Conservation (phyloP, 1,140 invertebrate genomes). For the Sycobia sp. region DNA sequence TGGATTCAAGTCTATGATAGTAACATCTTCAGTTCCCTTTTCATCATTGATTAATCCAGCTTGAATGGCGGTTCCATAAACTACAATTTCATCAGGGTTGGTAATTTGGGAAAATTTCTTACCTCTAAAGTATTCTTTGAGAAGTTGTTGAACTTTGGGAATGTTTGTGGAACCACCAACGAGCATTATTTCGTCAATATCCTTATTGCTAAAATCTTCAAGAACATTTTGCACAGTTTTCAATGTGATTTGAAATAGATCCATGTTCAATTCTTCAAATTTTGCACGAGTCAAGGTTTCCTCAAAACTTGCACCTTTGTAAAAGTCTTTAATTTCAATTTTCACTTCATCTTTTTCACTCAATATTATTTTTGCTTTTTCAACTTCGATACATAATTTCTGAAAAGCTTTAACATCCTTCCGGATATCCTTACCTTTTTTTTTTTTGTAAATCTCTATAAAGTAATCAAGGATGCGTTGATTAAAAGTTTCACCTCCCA, state of each 20-base stretch:
- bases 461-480: constrained; percentile 98
- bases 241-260: constrained; percentile 96
- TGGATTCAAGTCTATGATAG: constrained; percentile 97
- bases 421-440: constrained; percentile 97
- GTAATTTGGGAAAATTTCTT: constrained; percentile 98
- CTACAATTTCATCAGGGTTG: constrained; percentile 98
- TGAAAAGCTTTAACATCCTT: constrained; percentile 95
- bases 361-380: constrained; percentile 96
- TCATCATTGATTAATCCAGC: constrained; percentile 89
- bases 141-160: constrained; percentile 97
- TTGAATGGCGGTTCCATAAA: constrained; percentile 98
- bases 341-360: constrained; percentile 94
- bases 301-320: constrained; percentile 99
- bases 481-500: constrained; percentile 99
- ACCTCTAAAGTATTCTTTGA: constrained; percentile 98
- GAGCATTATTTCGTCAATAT: constrained; percentile 98
- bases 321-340: constrained; percentile 99
- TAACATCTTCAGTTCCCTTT: constrained; percentile 95
- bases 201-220: constrained; percentile 98
- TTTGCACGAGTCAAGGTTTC: constrained; percentile 98
- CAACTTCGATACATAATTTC: constrained; percentile 94
- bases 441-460: constrained; percentile 98
- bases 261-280: constrained; percentile 99
- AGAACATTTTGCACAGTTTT: constrained; percentile 98
- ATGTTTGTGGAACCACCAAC: constrained; percentile 99